A percentile compares a stretch with the other conserved stretches of the same genome.
These are phyloP conservation scores for Chaenogobius annularis DNA, from an alignment of 2,113 vertebrate species.

Conservation along the genomic window DNA sequence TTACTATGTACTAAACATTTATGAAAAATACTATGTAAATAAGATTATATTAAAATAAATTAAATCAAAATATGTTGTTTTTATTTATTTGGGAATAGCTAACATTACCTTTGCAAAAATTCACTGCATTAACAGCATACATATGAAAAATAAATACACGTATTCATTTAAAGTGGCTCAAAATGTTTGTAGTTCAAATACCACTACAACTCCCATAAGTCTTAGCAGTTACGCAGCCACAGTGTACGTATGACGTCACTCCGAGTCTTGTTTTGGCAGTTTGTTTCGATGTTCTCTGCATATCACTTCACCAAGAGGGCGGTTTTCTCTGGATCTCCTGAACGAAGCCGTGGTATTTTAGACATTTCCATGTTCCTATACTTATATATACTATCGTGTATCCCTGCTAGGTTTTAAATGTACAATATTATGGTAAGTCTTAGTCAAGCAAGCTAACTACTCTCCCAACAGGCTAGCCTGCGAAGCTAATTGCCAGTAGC, in stretches of 20 bases:
- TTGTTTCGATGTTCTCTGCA: slow-evolving; percentile 72
- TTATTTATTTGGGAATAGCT: background rate
- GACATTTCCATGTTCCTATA: background rate
- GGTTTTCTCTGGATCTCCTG: slow-evolving; percentile 24
- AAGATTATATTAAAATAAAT: slow-evolving; percentile 84
- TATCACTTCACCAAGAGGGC: slow-evolving; percentile 42
- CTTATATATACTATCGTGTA: rapidly evolving
- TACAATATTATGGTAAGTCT: slow-evolving; percentile 11
- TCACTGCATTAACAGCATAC: too few relatives aligned
- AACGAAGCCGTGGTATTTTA: slow-evolving; percentile 51
- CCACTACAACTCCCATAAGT: slow-evolving; percentile 64
- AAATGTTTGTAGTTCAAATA: too few relatives aligned
- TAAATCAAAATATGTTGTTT: slow-evolving; percentile 68
- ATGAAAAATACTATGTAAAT: slow-evolving; percentile 81
- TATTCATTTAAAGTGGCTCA: too few relatives aligned
- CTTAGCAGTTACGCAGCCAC: background rate
- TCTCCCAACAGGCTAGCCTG: slow-evolving; percentile 47
- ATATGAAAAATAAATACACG: too few relatives aligned
- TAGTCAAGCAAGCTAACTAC: slow-evolving; percentile 46
- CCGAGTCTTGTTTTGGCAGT: slow-evolving; percentile 74
- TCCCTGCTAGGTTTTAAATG: background rate
- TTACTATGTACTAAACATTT: slow-evolving; percentile 84
- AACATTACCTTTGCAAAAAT: background rate
- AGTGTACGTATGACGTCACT: slow-evolving; percentile 46
- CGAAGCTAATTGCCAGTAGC: slow-evolving; percentile 52